These are phyloP conservation scores for Stegodyphus mimosarum DNA, from an alignment of 1,140 invertebrate species.

Conservation along the genomic window DNA sequence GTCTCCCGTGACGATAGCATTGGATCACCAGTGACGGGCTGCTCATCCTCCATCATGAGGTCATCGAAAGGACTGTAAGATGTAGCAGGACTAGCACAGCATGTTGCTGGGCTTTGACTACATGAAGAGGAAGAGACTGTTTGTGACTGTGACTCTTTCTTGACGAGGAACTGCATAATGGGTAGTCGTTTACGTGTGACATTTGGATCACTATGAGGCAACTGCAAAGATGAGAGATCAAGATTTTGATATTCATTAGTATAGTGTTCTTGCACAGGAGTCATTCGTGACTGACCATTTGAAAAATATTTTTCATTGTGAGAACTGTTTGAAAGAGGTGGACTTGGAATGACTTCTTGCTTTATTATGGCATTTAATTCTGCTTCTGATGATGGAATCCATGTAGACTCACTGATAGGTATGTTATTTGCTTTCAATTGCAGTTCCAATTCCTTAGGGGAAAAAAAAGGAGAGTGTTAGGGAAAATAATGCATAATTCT, in stretches of 20 bases:
- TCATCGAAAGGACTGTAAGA: constrained; percentile 12
- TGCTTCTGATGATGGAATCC: constrained; percentile 27
- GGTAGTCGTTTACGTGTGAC: constrained; percentile 11
- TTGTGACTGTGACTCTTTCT: constrained; percentile 15
- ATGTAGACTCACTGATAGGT: constrained; percentile 22
- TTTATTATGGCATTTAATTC: constrained; percentile 41
- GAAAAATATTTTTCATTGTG: constrained; percentile 6
- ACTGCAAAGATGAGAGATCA: neutral
- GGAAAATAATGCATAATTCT: no score
- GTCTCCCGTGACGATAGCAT: constrained; percentile 34
- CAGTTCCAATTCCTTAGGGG: constrained; percentile 16
- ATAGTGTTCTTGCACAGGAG: constrained; percentile 17
- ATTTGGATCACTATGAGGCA: constrained; percentile 6
- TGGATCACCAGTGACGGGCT: constrained; percentile 33
- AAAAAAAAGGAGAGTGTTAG: neutral
- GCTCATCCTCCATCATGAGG: constrained; percentile 50
- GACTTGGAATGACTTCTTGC: constrained; percentile 9
- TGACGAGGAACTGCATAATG: constrained; percentile 35
- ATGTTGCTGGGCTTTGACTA: constrained; percentile 28
- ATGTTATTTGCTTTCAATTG: constrained; percentile 28
- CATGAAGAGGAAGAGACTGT: constrained; percentile 14
- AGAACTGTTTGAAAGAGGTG: neutral
- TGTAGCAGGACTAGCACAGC: neutral
- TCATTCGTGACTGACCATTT: neutral
- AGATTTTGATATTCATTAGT: neutral